Percentiles rank a stretch among this genome's conserved stretches.
Evolutionary conservation across 2,113 vertebrate genomes (phyloP).

Genomic region (Empidonax traillii): DNA sequence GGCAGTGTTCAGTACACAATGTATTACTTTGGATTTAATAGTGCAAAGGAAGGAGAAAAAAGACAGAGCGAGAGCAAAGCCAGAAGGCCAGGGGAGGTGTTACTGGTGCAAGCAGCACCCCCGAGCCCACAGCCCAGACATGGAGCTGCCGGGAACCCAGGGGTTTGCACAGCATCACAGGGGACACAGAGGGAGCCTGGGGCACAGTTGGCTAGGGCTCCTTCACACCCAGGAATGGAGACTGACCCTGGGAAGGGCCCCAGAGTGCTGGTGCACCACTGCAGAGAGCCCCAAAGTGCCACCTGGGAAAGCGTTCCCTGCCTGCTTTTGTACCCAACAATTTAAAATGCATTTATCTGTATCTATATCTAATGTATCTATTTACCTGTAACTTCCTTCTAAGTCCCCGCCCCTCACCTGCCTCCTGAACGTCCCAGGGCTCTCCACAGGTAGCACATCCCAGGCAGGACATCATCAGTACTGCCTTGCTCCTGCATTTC

Average conservation of each 20-base stretch:
- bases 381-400: background rate
- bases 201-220: background rate
- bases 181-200: background rate
- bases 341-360: background rate
- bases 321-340: background rate
- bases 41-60: background rate
- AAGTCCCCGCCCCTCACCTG: background rate
- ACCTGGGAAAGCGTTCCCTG: background rate
- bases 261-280: background rate
- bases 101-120: background rate
- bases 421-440: background rate
- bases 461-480: background rate
- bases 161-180: background rate
- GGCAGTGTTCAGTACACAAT: background rate
- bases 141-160: fast-evolving
- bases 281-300: background rate
- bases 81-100: background rate
- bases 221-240: background rate
- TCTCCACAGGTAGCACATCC: background rate
- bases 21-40: background rate
- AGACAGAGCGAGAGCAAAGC: background rate
- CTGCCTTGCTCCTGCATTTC: fast-evolving
- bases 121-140: background rate
- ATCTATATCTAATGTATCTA: background rate
- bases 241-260: background rate